phyloP scores from a whole-genome alignment of 1,140 invertebrate species.

The Nymphalis io region DNA sequence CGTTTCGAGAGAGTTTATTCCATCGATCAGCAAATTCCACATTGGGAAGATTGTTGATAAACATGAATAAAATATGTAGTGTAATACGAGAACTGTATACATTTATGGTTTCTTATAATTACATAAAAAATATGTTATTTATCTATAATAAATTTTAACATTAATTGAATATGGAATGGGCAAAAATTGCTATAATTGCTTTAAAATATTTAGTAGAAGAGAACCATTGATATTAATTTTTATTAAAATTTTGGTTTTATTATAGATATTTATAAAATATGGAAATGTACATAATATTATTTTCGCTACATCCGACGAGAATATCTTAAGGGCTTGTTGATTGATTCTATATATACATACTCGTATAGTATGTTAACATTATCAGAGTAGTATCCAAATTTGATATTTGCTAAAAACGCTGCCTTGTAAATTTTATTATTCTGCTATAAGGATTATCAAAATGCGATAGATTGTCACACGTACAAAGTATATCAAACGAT shows the following conservation, averaged over 20 bases:
- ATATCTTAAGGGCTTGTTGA: too few relatives aligned
- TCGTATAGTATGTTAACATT: not conserved
- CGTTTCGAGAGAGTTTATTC: slow-evolving; percentile 33
- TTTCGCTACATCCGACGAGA: too few relatives aligned
- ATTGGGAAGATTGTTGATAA: slow-evolving; percentile 28
- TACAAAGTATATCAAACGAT: slow-evolving; percentile 38
- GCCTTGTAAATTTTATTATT: slow-evolving; percentile 1
- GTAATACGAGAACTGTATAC: slow-evolving; percentile 7
- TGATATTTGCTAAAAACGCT: not conserved
- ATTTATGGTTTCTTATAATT: not conserved
- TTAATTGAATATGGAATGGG: too few relatives aligned
- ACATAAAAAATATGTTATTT: not conserved
- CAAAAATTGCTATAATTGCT: too few relatives aligned
- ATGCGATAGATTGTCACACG: slow-evolving; percentile 23
- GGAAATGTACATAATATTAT: too few relatives aligned
- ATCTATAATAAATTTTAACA: not conserved
- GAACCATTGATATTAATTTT: too few relatives aligned
- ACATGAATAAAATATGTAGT: slow-evolving; percentile 29
- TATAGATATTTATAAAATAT: too few relatives aligned
- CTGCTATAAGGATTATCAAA: slow-evolving; percentile 19
- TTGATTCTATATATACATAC: not conserved
- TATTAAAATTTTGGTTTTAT: too few relatives aligned
- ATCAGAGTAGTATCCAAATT: not conserved
- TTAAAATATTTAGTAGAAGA: too few relatives aligned
- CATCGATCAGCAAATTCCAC: slow-evolving; percentile 37